phyloP scores from a whole-genome alignment of 2,888 invertebrate genomes.

The Stratiomys singularior region DNA sequence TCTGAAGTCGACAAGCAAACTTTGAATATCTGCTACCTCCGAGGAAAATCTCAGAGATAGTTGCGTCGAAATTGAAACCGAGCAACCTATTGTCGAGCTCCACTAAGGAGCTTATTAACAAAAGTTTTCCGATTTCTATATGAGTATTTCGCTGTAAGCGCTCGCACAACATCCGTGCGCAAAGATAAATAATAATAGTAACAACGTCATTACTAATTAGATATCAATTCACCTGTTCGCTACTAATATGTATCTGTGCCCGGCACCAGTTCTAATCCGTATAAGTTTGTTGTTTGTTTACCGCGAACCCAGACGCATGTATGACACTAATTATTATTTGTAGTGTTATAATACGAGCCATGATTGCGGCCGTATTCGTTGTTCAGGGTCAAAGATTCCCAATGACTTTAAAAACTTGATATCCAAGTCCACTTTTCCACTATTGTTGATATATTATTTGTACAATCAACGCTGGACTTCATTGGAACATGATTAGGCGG shows the following conservation, averaged over 20 bases:
- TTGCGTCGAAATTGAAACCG: too few relatives aligned
- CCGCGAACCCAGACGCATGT: constrained; percentile 24
- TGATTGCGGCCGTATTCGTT: background rate
- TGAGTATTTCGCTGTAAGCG: too few relatives aligned
- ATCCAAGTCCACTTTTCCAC: too few relatives aligned
- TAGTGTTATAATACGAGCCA: constrained; percentile 18
- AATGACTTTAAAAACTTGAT: constrained; percentile 13
- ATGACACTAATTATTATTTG: constrained; percentile 22
- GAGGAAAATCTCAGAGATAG: too few relatives aligned
- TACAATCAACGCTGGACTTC: constrained; percentile 35
- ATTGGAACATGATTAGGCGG: constrained; percentile 39
- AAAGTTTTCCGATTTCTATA: too few relatives aligned
- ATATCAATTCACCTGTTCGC: constrained; percentile 40
- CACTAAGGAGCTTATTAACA: too few relatives aligned
- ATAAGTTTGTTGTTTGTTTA: constrained; percentile 26
- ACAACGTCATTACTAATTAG: constrained; percentile 24
- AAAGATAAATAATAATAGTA: background rate
- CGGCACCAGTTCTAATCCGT: background rate
- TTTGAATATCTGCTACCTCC: too few relatives aligned
- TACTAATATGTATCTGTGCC: constrained; percentile 15
- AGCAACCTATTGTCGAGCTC: too few relatives aligned
- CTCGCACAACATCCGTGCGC: too few relatives aligned
- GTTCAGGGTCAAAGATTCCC: constrained; percentile 39
- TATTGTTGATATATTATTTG: background rate
- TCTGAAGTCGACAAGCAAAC: background rate